Conservation (phyloP, 2,888 invertebrate species). For the Tenthredo distinguenda region DNA sequence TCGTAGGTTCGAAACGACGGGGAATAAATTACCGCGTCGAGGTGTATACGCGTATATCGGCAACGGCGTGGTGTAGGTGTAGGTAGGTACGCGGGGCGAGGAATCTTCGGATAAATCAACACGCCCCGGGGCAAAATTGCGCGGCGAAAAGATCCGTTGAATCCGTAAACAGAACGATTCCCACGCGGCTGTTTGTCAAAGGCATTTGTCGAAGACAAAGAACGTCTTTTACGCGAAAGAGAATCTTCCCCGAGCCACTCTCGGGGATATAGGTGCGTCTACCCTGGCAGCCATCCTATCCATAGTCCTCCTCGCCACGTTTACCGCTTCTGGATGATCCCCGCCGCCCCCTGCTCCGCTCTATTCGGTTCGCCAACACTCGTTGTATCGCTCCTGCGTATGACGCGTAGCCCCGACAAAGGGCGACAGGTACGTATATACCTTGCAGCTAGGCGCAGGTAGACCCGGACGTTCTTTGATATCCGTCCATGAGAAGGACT, state of each 20-base stretch:
- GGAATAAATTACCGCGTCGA: neutral
- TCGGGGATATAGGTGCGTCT: neutral
- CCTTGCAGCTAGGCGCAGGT: conserved; percentile 3
- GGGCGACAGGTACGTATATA: conserved; percentile 29
- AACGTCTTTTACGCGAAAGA: conserved; percentile 31
- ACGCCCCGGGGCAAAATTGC: conserved; percentile 32
- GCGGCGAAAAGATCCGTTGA: conserved; percentile 31
- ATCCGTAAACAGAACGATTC: conserved; percentile 43
- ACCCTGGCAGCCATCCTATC: neutral
- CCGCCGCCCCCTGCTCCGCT: neutral
- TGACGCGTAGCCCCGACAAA: neutral
- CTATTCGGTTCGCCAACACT: neutral
- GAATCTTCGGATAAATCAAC: conserved; percentile 38
- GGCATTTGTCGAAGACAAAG: conserved; percentile 48
- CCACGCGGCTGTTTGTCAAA: conserved; percentile 44
- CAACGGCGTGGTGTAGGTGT: too few species aligned
- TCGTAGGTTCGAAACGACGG: neutral
- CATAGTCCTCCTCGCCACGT: neutral
- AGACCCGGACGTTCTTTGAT: neutral
- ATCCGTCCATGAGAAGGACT: neutral
- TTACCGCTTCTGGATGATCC: neutral
- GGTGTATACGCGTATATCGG: too few species aligned
- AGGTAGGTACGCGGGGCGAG: neutral
- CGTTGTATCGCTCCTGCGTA: neutral
- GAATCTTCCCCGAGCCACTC: conserved; percentile 1